Evolutionary conservation across 2,888 invertebrate genomes (phyloP).

Genomic region (Hypolimnas misippus): DNA sequence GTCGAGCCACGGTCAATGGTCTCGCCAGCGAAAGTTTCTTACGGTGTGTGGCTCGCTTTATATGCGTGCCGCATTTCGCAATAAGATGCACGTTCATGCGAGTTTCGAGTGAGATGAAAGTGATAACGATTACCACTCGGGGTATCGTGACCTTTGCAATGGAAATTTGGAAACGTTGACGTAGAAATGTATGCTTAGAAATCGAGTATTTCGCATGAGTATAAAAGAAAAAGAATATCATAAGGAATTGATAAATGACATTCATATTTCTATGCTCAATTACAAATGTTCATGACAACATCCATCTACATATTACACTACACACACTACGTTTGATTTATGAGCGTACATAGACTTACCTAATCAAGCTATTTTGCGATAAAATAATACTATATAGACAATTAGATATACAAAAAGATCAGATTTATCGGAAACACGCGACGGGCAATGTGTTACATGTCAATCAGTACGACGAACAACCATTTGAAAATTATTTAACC

Average conservation of each 20-base stretch:
- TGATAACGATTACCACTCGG: constrained; percentile 49
- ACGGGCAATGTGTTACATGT: constrained; percentile 43
- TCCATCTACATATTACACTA: constrained; percentile 1
- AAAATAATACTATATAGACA: background rate
- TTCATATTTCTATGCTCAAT: background rate
- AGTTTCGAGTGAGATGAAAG: constrained; percentile 56
- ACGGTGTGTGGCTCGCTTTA: constrained; percentile 59
- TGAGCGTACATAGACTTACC: constrained; percentile 9
- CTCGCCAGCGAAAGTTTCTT: constrained; percentile 76
- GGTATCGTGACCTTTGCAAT: constrained; percentile 33
- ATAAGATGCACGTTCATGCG: constrained; percentile 43
- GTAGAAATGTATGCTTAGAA: background rate
- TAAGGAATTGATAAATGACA: too few relatives aligned
- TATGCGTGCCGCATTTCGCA: constrained; percentile 57
- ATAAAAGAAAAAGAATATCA: too few relatives aligned
- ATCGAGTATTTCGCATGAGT: too few relatives aligned
- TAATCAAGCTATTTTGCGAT: constrained; percentile 10
- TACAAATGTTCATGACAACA: background rate
- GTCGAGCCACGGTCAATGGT: constrained; percentile 80
- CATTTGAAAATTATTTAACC: constrained; percentile 13
- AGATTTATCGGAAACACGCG: constrained; percentile 30
- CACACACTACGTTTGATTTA: background rate
- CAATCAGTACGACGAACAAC: constrained; percentile 12
- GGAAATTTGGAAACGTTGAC: constrained; percentile 21
- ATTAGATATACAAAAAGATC: constrained; percentile 6